Conservation (phyloP, 2,113 vertebrate genomes). For the Campylomormyrus tamandua region DNA sequence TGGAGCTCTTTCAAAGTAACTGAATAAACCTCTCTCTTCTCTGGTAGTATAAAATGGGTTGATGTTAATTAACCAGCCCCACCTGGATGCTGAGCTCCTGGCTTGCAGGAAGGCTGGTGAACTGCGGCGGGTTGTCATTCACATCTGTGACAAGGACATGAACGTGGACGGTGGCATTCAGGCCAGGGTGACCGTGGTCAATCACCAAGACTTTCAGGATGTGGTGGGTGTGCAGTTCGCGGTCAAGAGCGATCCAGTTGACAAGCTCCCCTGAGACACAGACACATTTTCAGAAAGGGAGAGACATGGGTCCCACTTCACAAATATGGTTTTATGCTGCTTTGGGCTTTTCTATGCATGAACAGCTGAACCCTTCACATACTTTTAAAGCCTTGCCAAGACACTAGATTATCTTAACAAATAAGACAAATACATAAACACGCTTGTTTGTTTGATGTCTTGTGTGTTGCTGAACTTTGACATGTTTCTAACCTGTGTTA, state of each 20-base stretch:
- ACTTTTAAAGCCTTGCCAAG: not conserved
- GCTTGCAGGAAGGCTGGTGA: slow-evolving; percentile 60
- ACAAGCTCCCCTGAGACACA: slow-evolving; percentile 74
- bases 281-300: not conserved
- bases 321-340: not conserved
- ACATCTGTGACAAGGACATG: slow-evolving; percentile 68
- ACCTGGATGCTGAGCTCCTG: slow-evolving; percentile 69
- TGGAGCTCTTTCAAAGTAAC: slow-evolving; percentile 38
- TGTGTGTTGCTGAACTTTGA: not conserved
- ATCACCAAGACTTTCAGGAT: slow-evolving; percentile 69
- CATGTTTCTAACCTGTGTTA: slow-evolving; percentile 73
- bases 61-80: not conserved
- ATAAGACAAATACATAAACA: not conserved
- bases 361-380: not conserved
- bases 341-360: not conserved
- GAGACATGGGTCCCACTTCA: not conserved
- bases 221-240: slow-evolving; percentile 68
- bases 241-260: slow-evolving; percentile 75
- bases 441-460: not conserved
- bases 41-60: not conserved
- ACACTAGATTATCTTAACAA: not conserved
- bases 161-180: slow-evolving; percentile 61
- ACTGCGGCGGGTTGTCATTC: slow-evolving; percentile 77
- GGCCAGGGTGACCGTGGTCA: slow-evolving; percentile 69
- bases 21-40: not conserved